Evolutionary conservation across 1,140 invertebrate species (phyloP), one percentile per base, ranked within the genome.

Genomic region (Diuraphis noxia): DNA sequence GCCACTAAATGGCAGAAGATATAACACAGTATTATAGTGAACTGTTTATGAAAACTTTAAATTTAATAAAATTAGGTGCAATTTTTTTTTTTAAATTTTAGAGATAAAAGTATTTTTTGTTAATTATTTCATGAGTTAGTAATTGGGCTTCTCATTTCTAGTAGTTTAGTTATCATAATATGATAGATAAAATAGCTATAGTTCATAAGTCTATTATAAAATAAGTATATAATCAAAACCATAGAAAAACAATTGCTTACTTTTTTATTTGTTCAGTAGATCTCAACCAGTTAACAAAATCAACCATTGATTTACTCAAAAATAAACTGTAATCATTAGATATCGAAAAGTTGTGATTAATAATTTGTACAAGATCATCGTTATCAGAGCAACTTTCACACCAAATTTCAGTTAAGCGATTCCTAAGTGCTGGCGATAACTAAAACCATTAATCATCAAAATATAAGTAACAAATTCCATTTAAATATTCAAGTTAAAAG

Each of bases 381-480:
- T 94, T 94, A 41, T 95, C 94, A 23, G 94, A 95, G 46, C 96
- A 96, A 92, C 95, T 95, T 46, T 97, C 96, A 93, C 99, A 99
- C 99, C 99, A 99, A 93, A 99, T 98, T 95, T 99, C 99, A 0
- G 99, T 99, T 93, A 99, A 99, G 89, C 99, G 95, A 95, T 99
- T 99, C 91, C 99, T 95, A 8, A 99, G 94, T 0, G 99, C 99
- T 21, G 99, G 99, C 0, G 99, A 99, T 21, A 99, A 94, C 95
- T 96, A 92, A 38, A 93, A 93, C 30, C 30, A 72, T 72, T n/a
- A 17, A 72, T 72, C 4, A n/a, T 13, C 9, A 0, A 72, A 72
- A 63, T 63, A 72, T 72, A 72, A 56, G 30, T 2, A 72, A n/a
- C 4, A 63, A 0, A 17, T 72, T 72, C 17, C 30, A 72, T 72